Base-by-base conservation (phyloP, 2,797 vertebrate species). In the Hephaestus fuliginosus region DNA sequence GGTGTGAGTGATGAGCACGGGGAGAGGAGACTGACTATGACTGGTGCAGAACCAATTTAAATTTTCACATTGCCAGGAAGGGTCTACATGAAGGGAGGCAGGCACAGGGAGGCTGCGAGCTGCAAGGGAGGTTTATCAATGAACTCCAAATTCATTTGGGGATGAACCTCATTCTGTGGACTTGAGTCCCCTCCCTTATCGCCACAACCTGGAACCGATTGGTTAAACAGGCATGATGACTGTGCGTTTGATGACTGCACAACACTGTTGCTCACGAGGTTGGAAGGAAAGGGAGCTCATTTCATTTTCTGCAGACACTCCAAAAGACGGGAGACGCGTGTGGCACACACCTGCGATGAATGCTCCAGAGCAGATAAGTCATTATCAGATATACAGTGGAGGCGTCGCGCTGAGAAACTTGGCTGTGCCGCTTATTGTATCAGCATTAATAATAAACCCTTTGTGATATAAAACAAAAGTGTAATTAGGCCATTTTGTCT, bases 31-130 rank as follows among this genome's bases (percentile, higher is more conserved):
- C 56, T 22, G 63, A 73, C 78, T 83, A 77, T 80, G 77, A 83
- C 83, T 85, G 74, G 71, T 92, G 92, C 87, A 89, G 87, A 93
- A 91, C 88, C 91, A 93, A 95, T 95, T 94, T 91, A 80, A 89
- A 91, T 89, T 86, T 92, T 89, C 83, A 89, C 88, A 92, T 86
- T 93, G 84, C 83, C 69, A 56, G 68, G 71, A 80, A 84, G 76
- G 75, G 67, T 33, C 80, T 78, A 61, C 52, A 57, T 78, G 80
- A 69, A 66, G 73, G 81, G 74, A 89, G 80, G 85, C 66, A 76
- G 79, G 85, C 81, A 85, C 61, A 15, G 67, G 53, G 66, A 60
- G 70, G 52, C 76, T 69, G 36, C 7, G 0, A 64, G 86, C 57
- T 68, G 71, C 53, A 80, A 66, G 61, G 69, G 74, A 78, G 74